These are phyloP conservation scores for Carassius gibelio DNA, from an alignment of 2,113 vertebrate genomes.

Conservation along the genomic window DNA sequence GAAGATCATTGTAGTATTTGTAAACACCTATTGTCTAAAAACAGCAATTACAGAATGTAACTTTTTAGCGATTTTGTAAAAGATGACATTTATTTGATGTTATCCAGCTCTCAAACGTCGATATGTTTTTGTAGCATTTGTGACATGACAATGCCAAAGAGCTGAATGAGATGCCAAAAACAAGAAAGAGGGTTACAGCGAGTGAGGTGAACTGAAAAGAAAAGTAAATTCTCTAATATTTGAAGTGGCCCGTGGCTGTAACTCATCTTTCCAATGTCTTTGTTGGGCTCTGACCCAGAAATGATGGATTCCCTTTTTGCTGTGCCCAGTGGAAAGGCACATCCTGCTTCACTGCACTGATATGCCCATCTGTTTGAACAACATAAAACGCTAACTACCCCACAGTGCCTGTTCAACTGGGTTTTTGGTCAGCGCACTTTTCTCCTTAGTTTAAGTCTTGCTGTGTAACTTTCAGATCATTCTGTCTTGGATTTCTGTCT, in stretches of 20 bases:
- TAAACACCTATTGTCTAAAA: background rate
- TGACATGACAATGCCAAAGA: slow-evolving; percentile 16
- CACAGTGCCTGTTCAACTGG: background rate
- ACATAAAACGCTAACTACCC: slow-evolving; percentile 21
- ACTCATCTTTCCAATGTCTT: slow-evolving; percentile 36
- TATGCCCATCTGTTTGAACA: slow-evolving; percentile 8
- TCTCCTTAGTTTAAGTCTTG: background rate
- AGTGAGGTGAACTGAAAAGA: slow-evolving; percentile 7
- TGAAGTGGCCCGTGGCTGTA: slow-evolving; percentile 32
- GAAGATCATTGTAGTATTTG: background rate
- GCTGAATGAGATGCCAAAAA: background rate
- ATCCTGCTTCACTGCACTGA: slow-evolving; percentile 23
- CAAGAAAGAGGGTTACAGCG: background rate
- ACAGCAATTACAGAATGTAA: background rate
- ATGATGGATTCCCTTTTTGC: slow-evolving; percentile 45
- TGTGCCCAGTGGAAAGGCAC: slow-evolving; percentile 14
- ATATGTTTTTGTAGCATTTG: slow-evolving; percentile 25
- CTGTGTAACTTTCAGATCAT: background rate
- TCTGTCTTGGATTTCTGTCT: background rate
- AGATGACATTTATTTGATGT: background rate
- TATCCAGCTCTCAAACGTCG: background rate
- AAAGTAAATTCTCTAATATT: background rate
- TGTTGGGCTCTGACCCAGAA: slow-evolving; percentile 44
- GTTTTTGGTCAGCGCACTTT: slow-evolving; percentile 16
- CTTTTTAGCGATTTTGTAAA: background rate